Evolutionary conservation across 2,797 vertebrate genomes (phyloP), one percentile per base, ranked within the genome.

Genomic region (Orestias chungarensis): DNA sequence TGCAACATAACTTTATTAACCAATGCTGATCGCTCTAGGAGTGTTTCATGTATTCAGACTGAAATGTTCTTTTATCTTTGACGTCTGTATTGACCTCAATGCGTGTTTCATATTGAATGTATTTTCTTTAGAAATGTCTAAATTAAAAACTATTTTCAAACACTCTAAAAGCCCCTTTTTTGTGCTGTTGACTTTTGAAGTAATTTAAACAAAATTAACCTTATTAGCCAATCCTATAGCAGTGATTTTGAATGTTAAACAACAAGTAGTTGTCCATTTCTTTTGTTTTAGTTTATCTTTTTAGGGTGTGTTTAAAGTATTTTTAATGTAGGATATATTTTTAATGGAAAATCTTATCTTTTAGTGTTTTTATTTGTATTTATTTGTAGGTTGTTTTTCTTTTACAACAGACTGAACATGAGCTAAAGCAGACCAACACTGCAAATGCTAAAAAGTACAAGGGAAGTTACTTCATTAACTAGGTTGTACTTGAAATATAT

Each of bases 271-370:
- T 25, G n/a, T n/a, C n/a, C n/a, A n/a, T n/a, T n/a, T 73, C 84
- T 88, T 85, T 68, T 81, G 67, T 64, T 66, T 9, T 43, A n/a
- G 6, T 23, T 50, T 23, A n/a, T 50, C 1, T 20, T 23, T 49
- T 78, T 66, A 71, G 82, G 31, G 65, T 64, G 0, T 57, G 73
- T 78, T 80, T 61, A 83, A 78, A 20, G 50, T 57, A 38, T 29
- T 73, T 84, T 86, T 82, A 8, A 33, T 47, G 23, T 1, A 31
- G n/a, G n/a, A n/a, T n/a, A n/a, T n/a, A n/a, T n/a, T n/a, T n/a
- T n/a, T n/a, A n/a, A n/a, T n/a, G n/a, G n/a, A n/a, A n/a, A n/a
- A n/a, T n/a, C n/a, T n/a, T n/a, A n/a, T n/a, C n/a, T n/a, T 3
- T 0, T 52, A 20, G 35, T 67, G n/a, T 68, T 47, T 10, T 8